phyloP scores from a whole-genome alignment of 2,797 vertebrate genomes.

The Saguinus oedipus region DNA sequence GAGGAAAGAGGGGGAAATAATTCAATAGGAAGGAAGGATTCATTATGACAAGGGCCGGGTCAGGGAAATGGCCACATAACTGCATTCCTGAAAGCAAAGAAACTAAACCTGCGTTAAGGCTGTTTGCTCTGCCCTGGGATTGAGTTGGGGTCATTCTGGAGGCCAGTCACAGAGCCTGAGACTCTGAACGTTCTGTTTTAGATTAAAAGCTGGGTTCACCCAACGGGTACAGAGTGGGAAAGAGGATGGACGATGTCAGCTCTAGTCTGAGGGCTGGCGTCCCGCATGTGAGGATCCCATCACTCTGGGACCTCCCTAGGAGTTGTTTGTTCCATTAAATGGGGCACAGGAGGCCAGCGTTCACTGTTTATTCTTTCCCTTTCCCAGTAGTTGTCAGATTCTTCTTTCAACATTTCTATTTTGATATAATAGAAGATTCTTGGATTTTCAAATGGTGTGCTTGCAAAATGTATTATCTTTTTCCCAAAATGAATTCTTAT shows the following conservation, averaged over 20 bases:
- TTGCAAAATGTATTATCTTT: background rate
- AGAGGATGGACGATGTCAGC: background rate
- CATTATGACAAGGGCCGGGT: slow-evolving; percentile 74
- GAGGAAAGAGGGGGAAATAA: slow-evolving; percentile 73
- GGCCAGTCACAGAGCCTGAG: slow-evolving; percentile 57
- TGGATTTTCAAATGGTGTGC: background rate
- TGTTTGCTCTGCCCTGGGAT: slow-evolving; percentile 47
- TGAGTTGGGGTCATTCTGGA: slow-evolving; percentile 46
- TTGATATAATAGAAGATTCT: background rate
- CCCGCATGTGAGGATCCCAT: background rate
- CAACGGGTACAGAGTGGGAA: slow-evolving; percentile 59
- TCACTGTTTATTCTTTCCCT: background rate
- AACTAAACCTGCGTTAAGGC: background rate
- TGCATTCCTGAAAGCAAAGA: slow-evolving; percentile 69
- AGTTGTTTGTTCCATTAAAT: background rate
- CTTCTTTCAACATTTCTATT: background rate
- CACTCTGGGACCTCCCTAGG: background rate
- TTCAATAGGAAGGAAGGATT: slow-evolving; percentile 76
- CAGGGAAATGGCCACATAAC: slow-evolving; percentile 69
- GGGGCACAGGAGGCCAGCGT: background rate
- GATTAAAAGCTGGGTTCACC: slow-evolving; percentile 75
- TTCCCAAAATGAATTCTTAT: background rate
- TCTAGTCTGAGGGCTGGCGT: background rate
- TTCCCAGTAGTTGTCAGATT: background rate
- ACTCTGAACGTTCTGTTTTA: slow-evolving; percentile 70